Evolutionary conservation across 1,140 invertebrate species (phyloP), one percentile per base, ranked within the genome.

Genomic region (Eueides isabella): DNA sequence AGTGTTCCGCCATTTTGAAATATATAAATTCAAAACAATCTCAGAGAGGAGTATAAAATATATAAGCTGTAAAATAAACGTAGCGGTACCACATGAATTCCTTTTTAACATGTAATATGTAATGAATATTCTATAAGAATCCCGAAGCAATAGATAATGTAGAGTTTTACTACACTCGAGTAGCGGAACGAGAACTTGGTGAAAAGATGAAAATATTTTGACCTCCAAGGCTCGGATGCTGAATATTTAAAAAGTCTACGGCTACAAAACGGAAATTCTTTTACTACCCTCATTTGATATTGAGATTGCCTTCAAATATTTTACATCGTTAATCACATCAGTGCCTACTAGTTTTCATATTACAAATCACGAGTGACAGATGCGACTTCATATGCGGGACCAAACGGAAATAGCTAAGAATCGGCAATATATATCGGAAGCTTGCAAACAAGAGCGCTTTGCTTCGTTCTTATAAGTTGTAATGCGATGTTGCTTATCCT

Each of bases 161-260:
- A 78, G 44, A 71, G 64, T 78, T 79, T 76, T 76, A 81, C 76
- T 74, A 66, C 76, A 78, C 75, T 80, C 75, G 67, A 75, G 70
- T 69, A 76, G 77, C 75, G 76, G 71, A 81, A 80, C 81, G 77
- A 78, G 81, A 81, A 78, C 75, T 78, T 79, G 70, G 63, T 81
- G 75, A 80, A 81, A 83, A 81, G 81, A 81, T 81, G 77, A 85
- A 83, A 83, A 85, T 80, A 78, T 78, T 81, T 83, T 80, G 80
- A 83, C 78, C 80, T 85, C 79, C 78, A 79, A 79, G 73, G 78
- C 81, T 81, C 48, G 72, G 75, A 74, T 76, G 69, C 71, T 85
- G 79, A 85, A 85, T 83, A 85, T 85, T 83, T 83, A 80, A 85
- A 80, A 77, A 79, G 81, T 76, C 76, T 70, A 80, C 77, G 73